Percentiles rank a stretch among this genome's conserved stretches.
These are phyloP conservation scores for Coccyzus lansbergi DNA, from an alignment of 2,797 vertebrate genomes.

Conservation along the genomic window DNA sequence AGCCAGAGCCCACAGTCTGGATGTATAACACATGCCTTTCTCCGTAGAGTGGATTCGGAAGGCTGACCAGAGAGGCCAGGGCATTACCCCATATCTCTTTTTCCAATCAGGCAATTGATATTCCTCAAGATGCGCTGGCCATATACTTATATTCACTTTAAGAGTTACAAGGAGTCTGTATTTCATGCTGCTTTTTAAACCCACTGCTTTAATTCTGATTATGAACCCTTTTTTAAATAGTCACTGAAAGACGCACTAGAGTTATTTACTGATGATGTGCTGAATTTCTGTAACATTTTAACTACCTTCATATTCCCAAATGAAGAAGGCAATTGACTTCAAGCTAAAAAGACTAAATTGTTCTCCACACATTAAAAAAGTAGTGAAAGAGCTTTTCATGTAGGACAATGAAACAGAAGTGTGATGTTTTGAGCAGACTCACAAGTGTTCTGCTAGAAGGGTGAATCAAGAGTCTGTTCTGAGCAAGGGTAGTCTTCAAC, in stretches of 20 bases:
- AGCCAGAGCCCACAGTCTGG: not conserved
- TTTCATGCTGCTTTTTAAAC: not conserved
- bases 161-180: not conserved
- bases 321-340: not conserved
- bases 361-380: not conserved
- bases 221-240: not conserved
- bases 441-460: not conserved
- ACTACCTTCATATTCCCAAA: not conserved
- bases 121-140: not conserved
- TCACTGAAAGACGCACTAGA: not conserved
- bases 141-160: not conserved
- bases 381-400: not conserved
- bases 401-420: not conserved
- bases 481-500: not conserved
- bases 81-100: not conserved
- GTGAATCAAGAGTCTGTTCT: not conserved
- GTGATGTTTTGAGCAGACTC: not conserved
- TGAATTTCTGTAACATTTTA: not conserved
- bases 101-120: not conserved
- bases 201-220: not conserved
- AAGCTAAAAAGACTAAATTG: conserved; percentile 10
- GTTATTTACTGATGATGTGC: not conserved
- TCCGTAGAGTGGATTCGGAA: rapidly evolving
- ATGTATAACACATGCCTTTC: not conserved
- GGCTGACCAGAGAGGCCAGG: not conserved